Evolutionary conservation across 1,140 invertebrate genomes (phyloP).

Genomic region (Halictus rubicundus): DNA sequence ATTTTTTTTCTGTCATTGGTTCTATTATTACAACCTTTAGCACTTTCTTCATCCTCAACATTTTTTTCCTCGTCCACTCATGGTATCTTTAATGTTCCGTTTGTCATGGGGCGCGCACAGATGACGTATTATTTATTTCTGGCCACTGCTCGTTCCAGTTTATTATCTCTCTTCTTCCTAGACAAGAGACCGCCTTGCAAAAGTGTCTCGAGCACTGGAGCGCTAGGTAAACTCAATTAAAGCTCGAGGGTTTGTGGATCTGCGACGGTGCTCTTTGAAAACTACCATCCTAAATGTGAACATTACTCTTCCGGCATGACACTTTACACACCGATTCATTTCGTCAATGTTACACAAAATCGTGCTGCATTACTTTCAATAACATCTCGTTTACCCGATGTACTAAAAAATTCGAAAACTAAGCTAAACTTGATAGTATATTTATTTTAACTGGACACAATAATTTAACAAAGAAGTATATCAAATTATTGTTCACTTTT

Average conservation of each 20-base stretch:
- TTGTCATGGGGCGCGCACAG: background rate
- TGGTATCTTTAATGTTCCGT: background rate
- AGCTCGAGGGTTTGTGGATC: constrained; percentile 33
- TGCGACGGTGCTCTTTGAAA: background rate
- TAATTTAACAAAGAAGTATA: too few relatives aligned
- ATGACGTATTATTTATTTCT: constrained; percentile 57
- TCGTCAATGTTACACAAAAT: background rate
- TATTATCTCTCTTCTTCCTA: constrained; percentile 36
- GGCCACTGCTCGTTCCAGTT: constrained; percentile 35
- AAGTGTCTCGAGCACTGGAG: constrained; percentile 35
- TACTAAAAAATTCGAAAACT: too few relatives aligned
- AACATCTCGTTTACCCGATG: background rate
- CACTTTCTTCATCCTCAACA: background rate
- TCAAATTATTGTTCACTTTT: too few relatives aligned
- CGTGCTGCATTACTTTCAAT: background rate
- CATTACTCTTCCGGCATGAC: constrained; percentile 13
- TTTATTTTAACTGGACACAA: too few relatives aligned
- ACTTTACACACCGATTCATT: constrained; percentile 2
- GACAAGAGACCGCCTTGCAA: constrained; percentile 27
- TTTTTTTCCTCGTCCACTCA: background rate
- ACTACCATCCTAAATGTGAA: constrained; percentile 2
- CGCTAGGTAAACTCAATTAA: constrained; percentile 60
- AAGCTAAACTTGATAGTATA: too few relatives aligned
- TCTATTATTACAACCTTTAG: too few relatives aligned
- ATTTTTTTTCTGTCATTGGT: background rate